phyloP scores from a whole-genome alignment of 1,140 invertebrate genomes.

The Conopomorpha cramerella region DNA sequence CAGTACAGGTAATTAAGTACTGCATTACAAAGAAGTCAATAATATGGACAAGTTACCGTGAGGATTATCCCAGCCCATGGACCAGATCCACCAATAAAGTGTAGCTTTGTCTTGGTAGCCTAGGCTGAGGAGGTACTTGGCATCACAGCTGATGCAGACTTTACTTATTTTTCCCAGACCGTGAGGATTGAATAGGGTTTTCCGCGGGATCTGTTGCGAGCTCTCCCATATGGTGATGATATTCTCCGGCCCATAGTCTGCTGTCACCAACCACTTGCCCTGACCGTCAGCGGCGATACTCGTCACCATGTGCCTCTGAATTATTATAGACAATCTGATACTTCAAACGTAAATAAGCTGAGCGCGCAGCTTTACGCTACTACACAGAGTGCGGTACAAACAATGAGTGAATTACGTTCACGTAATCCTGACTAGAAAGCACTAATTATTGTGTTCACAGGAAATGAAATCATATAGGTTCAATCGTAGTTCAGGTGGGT shows the following conservation, averaged over 20 bases:
- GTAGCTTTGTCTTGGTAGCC: constrained; percentile 39
- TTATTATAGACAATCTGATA: no score
- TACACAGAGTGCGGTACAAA: background rate
- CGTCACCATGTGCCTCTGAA: constrained; percentile 48
- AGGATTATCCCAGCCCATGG: constrained; percentile 44
- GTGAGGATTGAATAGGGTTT: constrained; percentile 57
- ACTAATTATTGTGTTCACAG: no score
- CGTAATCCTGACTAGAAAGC: no score
- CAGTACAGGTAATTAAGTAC: no score
- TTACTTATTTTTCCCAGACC: constrained; percentile 26
- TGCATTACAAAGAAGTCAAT: no score
- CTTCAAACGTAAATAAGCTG: no score
- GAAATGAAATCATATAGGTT: no score
- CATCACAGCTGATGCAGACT: constrained; percentile 57
- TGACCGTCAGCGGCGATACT: constrained; percentile 39
- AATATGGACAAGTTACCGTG: constrained; percentile 39
- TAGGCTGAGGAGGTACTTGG: constrained; percentile 61
- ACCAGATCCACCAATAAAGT: constrained; percentile 64
- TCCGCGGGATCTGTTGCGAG: constrained; percentile 47
- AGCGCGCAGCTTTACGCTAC: no score
- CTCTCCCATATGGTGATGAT: constrained; percentile 63
- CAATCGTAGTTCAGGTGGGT: no score
- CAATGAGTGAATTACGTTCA: background rate
- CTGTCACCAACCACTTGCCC: constrained; percentile 61
- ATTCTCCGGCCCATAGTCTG: constrained; percentile 59